A percentile compares a stretch with the other conserved stretches of the same genome.
These are phyloP conservation scores for Schizaphis graminum DNA, from an alignment of 2,888 invertebrate genomes.

Conservation along the genomic window DNA sequence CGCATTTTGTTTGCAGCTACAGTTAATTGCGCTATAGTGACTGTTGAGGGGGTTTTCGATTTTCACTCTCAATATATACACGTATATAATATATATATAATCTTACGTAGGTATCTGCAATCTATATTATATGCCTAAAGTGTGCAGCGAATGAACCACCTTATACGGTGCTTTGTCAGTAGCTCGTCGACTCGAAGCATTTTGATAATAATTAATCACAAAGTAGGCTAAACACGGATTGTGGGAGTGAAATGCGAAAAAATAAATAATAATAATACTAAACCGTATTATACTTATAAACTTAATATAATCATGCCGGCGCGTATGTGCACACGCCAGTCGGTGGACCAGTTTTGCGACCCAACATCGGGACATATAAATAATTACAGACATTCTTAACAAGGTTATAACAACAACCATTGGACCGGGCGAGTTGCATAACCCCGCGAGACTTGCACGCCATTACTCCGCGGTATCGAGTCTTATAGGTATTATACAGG, in stretches of 20 bases:
- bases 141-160: neutral
- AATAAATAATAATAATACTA: neutral
- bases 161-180: constrained; percentile 43
- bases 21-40: neutral
- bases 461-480: neutral
- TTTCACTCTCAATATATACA: neutral
- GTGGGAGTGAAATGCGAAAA: constrained; percentile 48
- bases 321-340: neutral
- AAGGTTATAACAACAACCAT: constrained; percentile 42
- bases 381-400: constrained; percentile 57
- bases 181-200: neutral
- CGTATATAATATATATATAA: neutral
- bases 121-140: neutral
- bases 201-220: constrained; percentile 44
- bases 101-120: neutral
- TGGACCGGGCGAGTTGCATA: constrained; percentile 2
- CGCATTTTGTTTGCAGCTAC: neutral
- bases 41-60: neutral
- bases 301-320: neutral
- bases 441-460: constrained; percentile 16
- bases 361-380: constrained; percentile 20
- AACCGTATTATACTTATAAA: neutral
- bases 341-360: constrained; percentile 53
- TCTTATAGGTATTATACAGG: neutral
- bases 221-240: constrained; percentile 25